phyloP scores from a whole-genome alignment of 2,888 invertebrate genomes.

The Tetragnatha montana region DNA sequence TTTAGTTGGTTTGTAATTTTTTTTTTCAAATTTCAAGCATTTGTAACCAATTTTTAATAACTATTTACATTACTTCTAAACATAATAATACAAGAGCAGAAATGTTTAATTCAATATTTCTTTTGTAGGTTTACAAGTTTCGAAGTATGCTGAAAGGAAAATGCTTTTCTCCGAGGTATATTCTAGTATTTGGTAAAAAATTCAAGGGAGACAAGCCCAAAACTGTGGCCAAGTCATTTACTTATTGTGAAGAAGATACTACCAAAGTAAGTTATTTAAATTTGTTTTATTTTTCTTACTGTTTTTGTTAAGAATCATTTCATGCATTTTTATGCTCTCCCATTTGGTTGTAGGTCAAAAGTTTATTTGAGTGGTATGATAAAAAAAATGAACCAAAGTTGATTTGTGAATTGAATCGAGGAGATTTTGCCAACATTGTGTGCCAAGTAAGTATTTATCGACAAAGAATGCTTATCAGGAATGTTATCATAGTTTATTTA shows the following conservation, averaged over 20 bases:
- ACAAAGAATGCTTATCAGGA: background rate
- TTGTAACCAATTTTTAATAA: background rate
- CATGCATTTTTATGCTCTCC: background rate
- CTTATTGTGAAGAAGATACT: slow-evolving; percentile 40
- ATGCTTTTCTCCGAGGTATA: slow-evolving; percentile 46
- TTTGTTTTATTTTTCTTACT: background rate
- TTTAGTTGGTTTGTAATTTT: no score
- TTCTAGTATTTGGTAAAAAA: slow-evolving; percentile 57
- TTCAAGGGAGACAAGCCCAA: slow-evolving; percentile 51
- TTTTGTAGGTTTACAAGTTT: slow-evolving; percentile 56
- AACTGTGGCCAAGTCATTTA: slow-evolving; percentile 65
- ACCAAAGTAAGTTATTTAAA: slow-evolving; percentile 26
- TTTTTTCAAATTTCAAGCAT: background rate
- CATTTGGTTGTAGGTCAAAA: slow-evolving; percentile 41
- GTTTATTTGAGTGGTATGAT: slow-evolving; percentile 54
- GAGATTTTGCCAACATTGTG: slow-evolving; percentile 56
- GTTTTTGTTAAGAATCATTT: background rate
- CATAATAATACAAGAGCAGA: background rate
- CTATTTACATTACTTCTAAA: background rate
- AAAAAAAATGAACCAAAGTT: slow-evolving; percentile 55
- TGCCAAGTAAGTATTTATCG: slow-evolving; percentile 40
- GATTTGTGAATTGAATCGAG: slow-evolving; percentile 54
- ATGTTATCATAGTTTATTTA: no score
- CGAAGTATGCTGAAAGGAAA: slow-evolving; percentile 50
- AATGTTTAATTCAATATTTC: background rate